A percentile compares a stretch with the other conserved stretches of the same genome.
These are phyloP conservation scores for Camponotus floridanus DNA, from an alignment of 1,140 invertebrate genomes.

Conservation along the genomic window DNA sequence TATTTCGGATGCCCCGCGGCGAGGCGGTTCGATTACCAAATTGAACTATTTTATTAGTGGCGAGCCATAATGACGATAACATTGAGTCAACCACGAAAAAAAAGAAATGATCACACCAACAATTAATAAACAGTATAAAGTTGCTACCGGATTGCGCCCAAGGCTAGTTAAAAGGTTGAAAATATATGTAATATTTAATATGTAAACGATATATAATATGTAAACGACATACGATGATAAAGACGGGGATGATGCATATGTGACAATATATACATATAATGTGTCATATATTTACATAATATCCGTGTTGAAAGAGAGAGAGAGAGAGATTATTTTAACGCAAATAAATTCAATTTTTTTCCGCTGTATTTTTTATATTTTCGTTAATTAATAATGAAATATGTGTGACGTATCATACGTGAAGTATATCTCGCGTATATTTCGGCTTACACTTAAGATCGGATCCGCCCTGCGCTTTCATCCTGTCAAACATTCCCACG, in stretches of 20 bases:
- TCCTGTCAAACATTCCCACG: constrained; percentile 63
- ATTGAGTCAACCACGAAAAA: constrained; percentile 1
- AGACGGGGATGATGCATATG: too few relatives aligned
- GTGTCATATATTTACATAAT: too few relatives aligned
- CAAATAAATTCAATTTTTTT: constrained; percentile 3
- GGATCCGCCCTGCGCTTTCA: constrained; percentile 31
- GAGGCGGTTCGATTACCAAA: constrained; percentile 38
- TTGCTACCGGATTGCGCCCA: constrained; percentile 24
- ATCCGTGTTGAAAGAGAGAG: too few relatives aligned
- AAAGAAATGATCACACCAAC: constrained; percentile 25
- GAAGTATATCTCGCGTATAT: background rate
- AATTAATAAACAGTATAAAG: constrained; percentile 43
- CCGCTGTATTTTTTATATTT: background rate
- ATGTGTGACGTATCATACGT: background rate
- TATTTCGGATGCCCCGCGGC: constrained; percentile 51
- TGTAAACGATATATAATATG: too few relatives aligned
- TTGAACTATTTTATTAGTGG: constrained; percentile 58
- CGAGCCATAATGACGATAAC: constrained; percentile 50
- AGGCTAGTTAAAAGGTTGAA: background rate
- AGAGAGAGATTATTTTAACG: background rate
- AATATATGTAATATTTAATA: background rate
- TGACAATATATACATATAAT: too few relatives aligned
- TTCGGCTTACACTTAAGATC: constrained; percentile 6
- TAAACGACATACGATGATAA: too few relatives aligned
- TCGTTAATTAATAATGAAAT: background rate